Percentiles rank a stretch among this genome's conserved stretches.
Evolutionary conservation across 2,888 invertebrate genomes (phyloP).

Genomic region (Cactoblastis cactorum): DNA sequence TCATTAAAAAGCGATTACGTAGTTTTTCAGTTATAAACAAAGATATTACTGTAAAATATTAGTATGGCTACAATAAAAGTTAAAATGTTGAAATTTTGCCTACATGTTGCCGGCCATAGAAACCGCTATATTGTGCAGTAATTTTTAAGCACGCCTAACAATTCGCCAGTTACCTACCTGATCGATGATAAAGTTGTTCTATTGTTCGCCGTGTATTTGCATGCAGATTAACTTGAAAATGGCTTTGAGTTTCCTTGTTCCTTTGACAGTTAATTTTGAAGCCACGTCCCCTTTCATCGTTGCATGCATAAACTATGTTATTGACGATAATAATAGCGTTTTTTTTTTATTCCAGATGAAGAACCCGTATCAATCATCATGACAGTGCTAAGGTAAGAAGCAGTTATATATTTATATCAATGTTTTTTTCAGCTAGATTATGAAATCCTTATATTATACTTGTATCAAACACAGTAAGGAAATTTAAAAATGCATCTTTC

Average conservation of each 20-base stretch:
- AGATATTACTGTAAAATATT: too few relatives aligned
- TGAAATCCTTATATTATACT: too few relatives aligned
- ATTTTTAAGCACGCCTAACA: slow-evolving; percentile 34
- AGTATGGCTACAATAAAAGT: too few relatives aligned
- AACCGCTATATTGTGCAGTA: not conserved
- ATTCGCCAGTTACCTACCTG: slow-evolving; percentile 33
- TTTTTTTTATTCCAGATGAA: not conserved
- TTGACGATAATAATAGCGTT: not conserved
- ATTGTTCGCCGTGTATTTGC: slow-evolving; percentile 54
- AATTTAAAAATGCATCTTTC: too few relatives aligned
- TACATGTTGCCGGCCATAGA: not conserved
- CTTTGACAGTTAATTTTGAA: slow-evolving; percentile 14
- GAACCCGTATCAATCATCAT: not conserved
- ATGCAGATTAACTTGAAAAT: slow-evolving; percentile 63
- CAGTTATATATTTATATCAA: not conserved
- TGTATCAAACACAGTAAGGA: too few relatives aligned
- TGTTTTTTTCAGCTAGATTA: not conserved
- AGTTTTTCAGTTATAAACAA: too few relatives aligned
- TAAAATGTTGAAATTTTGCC: not conserved
- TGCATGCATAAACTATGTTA: not conserved
- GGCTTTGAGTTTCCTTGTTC: slow-evolving; percentile 32
- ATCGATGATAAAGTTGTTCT: slow-evolving; percentile 43
- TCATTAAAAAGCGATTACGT: too few relatives aligned
- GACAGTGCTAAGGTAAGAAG: not conserved
- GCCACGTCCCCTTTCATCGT: not conserved